Evolutionary conservation across 2,888 invertebrate species (phyloP).

Genomic region (Pediacus dermestoides): DNA sequence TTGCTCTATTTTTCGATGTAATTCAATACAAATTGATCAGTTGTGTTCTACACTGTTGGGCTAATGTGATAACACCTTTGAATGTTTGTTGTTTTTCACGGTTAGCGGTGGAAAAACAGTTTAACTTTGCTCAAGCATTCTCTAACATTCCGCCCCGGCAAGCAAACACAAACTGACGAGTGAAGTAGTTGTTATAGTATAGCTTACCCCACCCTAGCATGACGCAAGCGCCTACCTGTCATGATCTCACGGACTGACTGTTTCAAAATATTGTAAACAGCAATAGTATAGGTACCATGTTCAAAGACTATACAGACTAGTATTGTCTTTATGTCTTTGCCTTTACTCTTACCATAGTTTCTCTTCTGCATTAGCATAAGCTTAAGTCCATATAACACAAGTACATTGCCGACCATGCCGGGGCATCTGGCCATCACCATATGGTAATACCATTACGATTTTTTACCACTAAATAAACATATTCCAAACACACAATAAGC

Average conservation of each 20-base stretch:
- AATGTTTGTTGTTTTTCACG: slow-evolving; percentile 11
- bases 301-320: slow-evolving; percentile 4
- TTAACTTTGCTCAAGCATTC: slow-evolving; percentile 11
- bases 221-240: slow-evolving; percentile 36
- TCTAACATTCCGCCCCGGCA: slow-evolving; percentile 11
- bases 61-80: slow-evolving; percentile 7
- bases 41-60: slow-evolving; percentile 7
- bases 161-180: slow-evolving; percentile 23
- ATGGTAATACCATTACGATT: too few species aligned
- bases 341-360: slow-evolving; percentile 7
- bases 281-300: too few species aligned
- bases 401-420: too few species aligned
- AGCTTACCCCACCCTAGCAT: slow-evolving; percentile 33
- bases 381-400: too few species aligned
- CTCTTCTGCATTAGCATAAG: slow-evolving; percentile 11
- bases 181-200: slow-evolving; percentile 8
- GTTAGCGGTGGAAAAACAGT: slow-evolving; percentile 16
- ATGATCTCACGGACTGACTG: slow-evolving; percentile 26
- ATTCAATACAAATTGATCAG: slow-evolving; percentile 9
- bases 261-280: slow-evolving; percentile 22
- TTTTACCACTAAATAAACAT: too few species aligned
- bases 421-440: too few species aligned
- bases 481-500: too few species aligned
- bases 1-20: slow-evolving; percentile 19
- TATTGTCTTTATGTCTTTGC: slow-evolving; percentile 7